These are phyloP conservation scores for Drosophila kikkawai DNA, from an alignment of 1,140 invertebrate genomes.

Conservation along the genomic window DNA sequence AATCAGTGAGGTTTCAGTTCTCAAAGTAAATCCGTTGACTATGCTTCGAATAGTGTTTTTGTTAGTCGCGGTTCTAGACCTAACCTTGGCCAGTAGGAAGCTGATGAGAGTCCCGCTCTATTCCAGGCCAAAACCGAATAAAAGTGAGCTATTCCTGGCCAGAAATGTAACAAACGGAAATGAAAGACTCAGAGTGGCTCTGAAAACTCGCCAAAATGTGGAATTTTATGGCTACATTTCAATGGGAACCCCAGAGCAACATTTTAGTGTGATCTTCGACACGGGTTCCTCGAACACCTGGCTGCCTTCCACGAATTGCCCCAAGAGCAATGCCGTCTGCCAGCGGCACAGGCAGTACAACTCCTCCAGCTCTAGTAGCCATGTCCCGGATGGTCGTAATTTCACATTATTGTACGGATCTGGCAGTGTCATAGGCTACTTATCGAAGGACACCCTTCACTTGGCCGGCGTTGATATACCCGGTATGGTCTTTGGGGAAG, in stretches of 20 bases:
- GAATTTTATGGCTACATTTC: conserved; percentile 90
- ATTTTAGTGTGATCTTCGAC: conserved; percentile 72
- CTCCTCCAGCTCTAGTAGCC: conserved; percentile 92
- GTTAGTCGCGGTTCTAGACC: background rate
- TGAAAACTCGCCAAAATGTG: conserved; percentile 39
- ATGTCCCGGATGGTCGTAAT: conserved; percentile 93
- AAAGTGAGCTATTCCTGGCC: conserved; percentile 8
- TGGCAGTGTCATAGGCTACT: conserved; percentile 96
- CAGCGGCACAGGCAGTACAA: conserved; percentile 89
- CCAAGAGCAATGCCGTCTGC: conserved; percentile 44
- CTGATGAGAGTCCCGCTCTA: conserved; percentile 33
- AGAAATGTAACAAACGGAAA: background rate
- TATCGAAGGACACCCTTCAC: conserved; percentile 93
- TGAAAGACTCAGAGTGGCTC: conserved; percentile 12
- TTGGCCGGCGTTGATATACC: conserved; percentile 88
- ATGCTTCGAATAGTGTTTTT: conserved; percentile 35
- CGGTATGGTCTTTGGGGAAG: conserved; percentile 97
- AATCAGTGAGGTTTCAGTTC: conserved; percentile 26
- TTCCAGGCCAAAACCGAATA: background rate
- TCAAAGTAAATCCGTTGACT: conserved; percentile 2
- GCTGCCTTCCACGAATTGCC: conserved; percentile 63
- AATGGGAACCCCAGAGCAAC: conserved; percentile 97
- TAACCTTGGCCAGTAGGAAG: background rate
- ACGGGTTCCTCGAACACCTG: conserved; percentile 70
- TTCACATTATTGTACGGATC: conserved; percentile 98